Evolutionary conservation across 2,888 invertebrate species (phyloP).

Genomic region (Ornithoptera alexandrae): DNA sequence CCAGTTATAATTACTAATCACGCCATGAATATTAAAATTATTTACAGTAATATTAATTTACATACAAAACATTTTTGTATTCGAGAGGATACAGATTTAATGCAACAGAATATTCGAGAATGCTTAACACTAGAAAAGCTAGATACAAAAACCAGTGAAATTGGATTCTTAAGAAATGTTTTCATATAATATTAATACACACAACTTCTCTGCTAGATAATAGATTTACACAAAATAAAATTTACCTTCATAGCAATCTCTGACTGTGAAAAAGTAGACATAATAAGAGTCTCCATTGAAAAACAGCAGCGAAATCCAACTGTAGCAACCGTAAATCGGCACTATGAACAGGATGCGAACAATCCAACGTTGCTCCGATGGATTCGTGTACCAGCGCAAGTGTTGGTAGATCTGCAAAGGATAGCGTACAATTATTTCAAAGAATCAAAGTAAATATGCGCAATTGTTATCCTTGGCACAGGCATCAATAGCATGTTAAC

Average conservation of each 20-base stretch:
- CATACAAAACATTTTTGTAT: neutral
- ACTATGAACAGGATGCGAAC: slow-evolving; percentile 99
- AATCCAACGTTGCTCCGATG: slow-evolving; percentile 99
- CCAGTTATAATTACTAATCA: too few species aligned
- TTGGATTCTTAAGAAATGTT: too few species aligned
- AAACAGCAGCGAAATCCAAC: slow-evolving; percentile 98
- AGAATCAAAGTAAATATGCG: neutral
- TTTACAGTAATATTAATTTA: neutral
- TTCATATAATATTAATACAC: neutral
- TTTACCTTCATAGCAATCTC: slow-evolving; percentile 99
- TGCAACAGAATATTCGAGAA: neutral
- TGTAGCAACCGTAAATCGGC: slow-evolving; percentile 98
- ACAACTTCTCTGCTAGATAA: neutral
- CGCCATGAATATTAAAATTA: neutral
- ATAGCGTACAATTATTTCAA: slow-evolving; percentile 22
- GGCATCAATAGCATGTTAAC: neutral
- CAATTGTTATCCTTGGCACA: neutral
- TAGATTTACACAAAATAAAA: neutral
- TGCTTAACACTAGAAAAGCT: neutral
- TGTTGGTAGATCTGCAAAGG: slow-evolving; percentile 96
- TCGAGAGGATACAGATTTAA: neutral
- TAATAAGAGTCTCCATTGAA: slow-evolving; percentile 99
- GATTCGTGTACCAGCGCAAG: slow-evolving; percentile 98
- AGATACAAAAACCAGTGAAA: slow-evolving; percentile 1
- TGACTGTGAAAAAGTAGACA: slow-evolving; percentile 98